Evolutionary conservation across 2,888 invertebrate genomes (phyloP).

Genomic region (Aquatica leii): DNA sequence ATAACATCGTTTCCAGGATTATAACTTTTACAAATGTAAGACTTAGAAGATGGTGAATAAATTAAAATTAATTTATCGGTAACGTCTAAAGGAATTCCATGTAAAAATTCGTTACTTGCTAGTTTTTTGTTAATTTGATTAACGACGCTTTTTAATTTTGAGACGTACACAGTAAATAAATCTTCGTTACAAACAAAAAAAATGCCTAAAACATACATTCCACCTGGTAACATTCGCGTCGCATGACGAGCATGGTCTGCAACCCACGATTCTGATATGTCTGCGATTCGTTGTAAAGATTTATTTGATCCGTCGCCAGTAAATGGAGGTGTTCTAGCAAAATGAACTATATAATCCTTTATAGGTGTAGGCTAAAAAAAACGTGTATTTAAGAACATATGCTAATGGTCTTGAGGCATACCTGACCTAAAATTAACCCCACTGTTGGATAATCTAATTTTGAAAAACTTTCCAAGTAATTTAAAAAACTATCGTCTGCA

Average conservation of each 20-base stretch:
- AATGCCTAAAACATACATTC: conserved; percentile 84
- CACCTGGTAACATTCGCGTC: conserved; percentile 90
- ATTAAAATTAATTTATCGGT: conserved; percentile 73
- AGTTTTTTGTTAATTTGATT: conserved; percentile 67
- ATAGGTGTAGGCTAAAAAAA: conserved; percentile 66
- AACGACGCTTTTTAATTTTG: conserved; percentile 68
- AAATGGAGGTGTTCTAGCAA: conserved; percentile 77
- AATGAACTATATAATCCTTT: conserved; percentile 80
- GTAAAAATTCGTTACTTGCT: conserved; percentile 66
- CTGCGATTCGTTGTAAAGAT: conserved; percentile 58
- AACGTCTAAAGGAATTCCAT: conserved; percentile 63
- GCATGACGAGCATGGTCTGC: conserved; percentile 87
- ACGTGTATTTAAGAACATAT: conserved; percentile 17
- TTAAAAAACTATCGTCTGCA: conserved; percentile 73
- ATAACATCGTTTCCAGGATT: conserved; percentile 66
- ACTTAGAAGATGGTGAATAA: conserved; percentile 64
- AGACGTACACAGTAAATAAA: conserved; percentile 66
- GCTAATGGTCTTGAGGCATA: conserved; percentile 56
- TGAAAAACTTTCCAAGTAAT: conserved; percentile 72
- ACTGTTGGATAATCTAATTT: conserved; percentile 71
- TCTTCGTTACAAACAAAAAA: conserved; percentile 77
- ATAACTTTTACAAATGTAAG: conserved; percentile 70
- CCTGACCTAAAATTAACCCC: conserved; percentile 84
- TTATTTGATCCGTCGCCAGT: conserved; percentile 58
- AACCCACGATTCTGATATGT: conserved; percentile 73